Evolutionary conservation across 2,888 invertebrate species (phyloP), one percentile per base, ranked within the genome.

Genomic region (Zaprionus bogoriensis): DNA sequence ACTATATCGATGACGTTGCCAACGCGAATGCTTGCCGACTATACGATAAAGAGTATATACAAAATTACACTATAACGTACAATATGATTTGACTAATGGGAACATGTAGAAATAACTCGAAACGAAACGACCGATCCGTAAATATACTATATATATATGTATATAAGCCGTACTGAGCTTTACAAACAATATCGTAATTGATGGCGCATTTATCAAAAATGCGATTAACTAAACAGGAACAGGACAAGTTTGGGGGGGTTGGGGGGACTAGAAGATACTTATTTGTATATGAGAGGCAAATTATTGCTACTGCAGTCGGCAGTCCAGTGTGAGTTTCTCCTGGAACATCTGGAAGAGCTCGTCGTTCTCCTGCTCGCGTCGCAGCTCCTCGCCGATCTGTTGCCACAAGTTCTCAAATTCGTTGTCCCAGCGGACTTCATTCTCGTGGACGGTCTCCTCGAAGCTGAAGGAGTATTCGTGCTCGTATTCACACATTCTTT

Each of bases 361-460:
- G 28, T 68, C 28, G 22, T 23, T 61, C 12, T 85, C 74, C 45
- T 61, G 74, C 30, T 80, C 83, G 10, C 20, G 52, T 0, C 62
- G 68, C 36, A 80, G 27, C 41, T 80, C 85, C 17, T 80, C 80
- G 12, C 64, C 52, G 22, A 85, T 64, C 28, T 63, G 62, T 27
- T 74, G 62, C 80, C 80, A 80, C 74, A 80, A 20, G 39, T 45
- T 65, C 32, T 80, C 80, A 22, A 80, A 80, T 9, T 64, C 85
- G 38, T 9, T 36, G 41, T 80, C 83, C 50, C 62, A 68, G 4
- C 30, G 44, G 36, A 47, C 30, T 6, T 85, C 85, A 12, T 28
- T 53, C 1, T 82, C 82, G 25, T 58, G 46, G 39, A 32, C 14
- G 45, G 60, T 64, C 30, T 79, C 85, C 4, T 80, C 80, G 39